Evolutionary conservation across 1,140 invertebrate genomes (phyloP), one percentile per base, ranked within the genome.

Genomic region (Neotoxoptera formosana): DNA sequence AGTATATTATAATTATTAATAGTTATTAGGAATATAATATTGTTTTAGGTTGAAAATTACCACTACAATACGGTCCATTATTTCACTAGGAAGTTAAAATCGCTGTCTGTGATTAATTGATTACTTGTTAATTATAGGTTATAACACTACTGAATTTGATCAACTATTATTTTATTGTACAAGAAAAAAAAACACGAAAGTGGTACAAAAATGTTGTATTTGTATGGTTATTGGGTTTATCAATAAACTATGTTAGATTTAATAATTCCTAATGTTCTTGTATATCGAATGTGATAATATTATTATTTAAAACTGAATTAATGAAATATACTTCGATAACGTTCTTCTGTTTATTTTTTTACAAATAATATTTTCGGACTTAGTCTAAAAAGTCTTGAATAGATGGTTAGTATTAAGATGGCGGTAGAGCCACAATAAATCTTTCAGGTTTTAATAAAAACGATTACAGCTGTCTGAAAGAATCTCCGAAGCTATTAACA

Each of bases 401-500:
- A n/a, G 60, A 83, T 36, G 34, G 34, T 36, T 36, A 83, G 34
- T 36, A 83, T 81, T 34, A 34, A 36, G 34, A 83, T 21, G 21
- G 34, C 1, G 34, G 23, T 34, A 25, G n/a, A 41, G 34, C 34
- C 6, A 67, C 89, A 17, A 90, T 90, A 90, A 90, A 90, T 90
- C 30, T 4, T 45, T 25, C 6, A 14, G 53, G 89, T 90, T 90
- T 67, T 67, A 67, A 67, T 90, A 90, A 90, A 90, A 90, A 90
- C 89, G 36, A 45, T 67, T 45, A 60, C 60, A 90, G 14, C 25
- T 41, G 53, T 45, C 56, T 25, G 11, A 90, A 67, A 67, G 89
- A 90, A 67, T 90, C 56, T 67, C 34, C 7, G 53, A 41, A 67
- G 89, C 89, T 90, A 67, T 90, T 90, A 90, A 90, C 53, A 45